phyloP scores from a whole-genome alignment of 2,888 invertebrate species.

The Cetonia aurata region DNA sequence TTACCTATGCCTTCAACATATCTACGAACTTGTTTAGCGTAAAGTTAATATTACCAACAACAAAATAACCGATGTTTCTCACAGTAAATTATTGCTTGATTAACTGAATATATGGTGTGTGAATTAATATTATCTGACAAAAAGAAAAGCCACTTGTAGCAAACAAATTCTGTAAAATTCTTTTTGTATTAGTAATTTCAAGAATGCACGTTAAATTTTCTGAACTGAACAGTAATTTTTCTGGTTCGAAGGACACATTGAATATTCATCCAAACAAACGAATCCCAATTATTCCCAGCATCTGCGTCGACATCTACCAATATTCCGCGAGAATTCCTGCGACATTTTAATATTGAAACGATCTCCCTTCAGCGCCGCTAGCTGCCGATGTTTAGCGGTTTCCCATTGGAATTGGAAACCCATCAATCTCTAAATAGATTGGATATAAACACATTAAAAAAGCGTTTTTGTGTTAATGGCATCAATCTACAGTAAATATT shows the following conservation, averaged over 20 bases:
- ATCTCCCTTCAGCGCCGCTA: too few species aligned
- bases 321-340: background rate
- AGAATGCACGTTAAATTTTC: background rate
- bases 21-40: too few species aligned
- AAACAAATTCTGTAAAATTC: too few species aligned
- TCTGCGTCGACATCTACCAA: constrained; percentile 12
- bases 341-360: constrained; percentile 1
- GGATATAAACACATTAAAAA: constrained; percentile 10
- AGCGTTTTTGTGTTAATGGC: constrained; percentile 8
- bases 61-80: too few species aligned
- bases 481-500: background rate
- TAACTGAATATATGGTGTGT: too few species aligned
- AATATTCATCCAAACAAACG: constrained; percentile 11
- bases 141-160: too few species aligned
- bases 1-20: too few species aligned
- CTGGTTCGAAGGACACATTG: background rate
- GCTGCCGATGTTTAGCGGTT: too few species aligned
- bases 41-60: too few species aligned
- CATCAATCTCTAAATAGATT: constrained; percentile 7
- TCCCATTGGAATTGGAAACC: background rate
- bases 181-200: background rate
- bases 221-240: background rate
- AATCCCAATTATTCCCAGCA: background rate
- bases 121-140: too few species aligned
- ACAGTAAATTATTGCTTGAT: too few species aligned